Evolutionary conservation across 2,797 vertebrate genomes (phyloP).

Genomic region (Austrolebias charrua): DNA sequence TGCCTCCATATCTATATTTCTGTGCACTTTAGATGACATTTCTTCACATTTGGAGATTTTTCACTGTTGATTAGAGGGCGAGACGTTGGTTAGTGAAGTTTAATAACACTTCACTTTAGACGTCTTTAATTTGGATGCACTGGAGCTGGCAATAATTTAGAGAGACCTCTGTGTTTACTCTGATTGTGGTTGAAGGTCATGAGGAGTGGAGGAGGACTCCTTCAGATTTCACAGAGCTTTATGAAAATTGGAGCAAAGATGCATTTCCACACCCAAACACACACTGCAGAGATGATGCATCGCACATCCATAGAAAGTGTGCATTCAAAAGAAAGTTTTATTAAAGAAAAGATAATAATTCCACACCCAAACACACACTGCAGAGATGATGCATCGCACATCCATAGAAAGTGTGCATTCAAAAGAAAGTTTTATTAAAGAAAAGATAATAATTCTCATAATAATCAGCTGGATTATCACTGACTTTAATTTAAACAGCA

Average conservation of each 20-base stretch:
- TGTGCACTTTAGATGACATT: constrained; percentile 19
- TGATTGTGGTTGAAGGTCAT: constrained; percentile 62
- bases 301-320: not conserved
- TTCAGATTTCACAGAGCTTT: constrained; percentile 32
- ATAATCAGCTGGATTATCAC: not conserved
- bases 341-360: not conserved
- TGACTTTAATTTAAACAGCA: not conserved
- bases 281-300: constrained; percentile 12
- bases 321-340: not conserved
- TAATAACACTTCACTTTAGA: constrained; percentile 53
- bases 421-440: not conserved
- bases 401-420: not conserved
- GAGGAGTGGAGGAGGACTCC: constrained; percentile 44
- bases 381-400: not conserved
- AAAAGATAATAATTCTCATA: not conserved
- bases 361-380: no score
- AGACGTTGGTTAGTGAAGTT: constrained; percentile 52
- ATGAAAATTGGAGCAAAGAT: constrained; percentile 4
- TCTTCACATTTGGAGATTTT: constrained; percentile 17
- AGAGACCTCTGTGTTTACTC: constrained; percentile 60
- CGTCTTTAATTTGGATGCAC: constrained; percentile 67
- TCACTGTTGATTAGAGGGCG: constrained; percentile 61
- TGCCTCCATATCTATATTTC: constrained; percentile 13
- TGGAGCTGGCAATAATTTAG: constrained; percentile 59
- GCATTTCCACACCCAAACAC: not conserved